Evolutionary conservation across 2,888 invertebrate species (phyloP), one percentile per base, ranked within the genome.

Genomic region (Amorpha juglandis): DNA sequence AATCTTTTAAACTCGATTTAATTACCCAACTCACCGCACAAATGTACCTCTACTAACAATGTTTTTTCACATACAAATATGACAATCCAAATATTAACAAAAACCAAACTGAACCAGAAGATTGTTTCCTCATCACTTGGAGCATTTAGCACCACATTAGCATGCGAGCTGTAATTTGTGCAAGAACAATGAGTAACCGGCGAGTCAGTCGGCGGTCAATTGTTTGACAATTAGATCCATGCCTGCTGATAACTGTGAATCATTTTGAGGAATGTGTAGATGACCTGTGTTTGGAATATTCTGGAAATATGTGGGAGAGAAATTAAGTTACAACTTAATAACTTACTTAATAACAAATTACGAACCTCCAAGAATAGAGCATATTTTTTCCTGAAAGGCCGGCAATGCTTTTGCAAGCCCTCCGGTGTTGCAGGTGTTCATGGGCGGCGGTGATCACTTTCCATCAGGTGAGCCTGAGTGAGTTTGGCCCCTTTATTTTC

Each of bases 191-290:
- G 79, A 77, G 69, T 76, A 74, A 75, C 14, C 21, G 51, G 67
- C 35, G 63, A 70, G 62, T 21, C 68, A 63, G 62, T 19, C 48
- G 69, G 72, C 58, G 71, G 74, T 71, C 70, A 74, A 73, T 70
- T 74, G 76, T 77, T 76, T 77, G 72, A 77, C 75, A 71, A 71
- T 70, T 69, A 72, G 73, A 77, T 78, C 69, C 68, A 66, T 74
- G 72, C 72, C 70, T 68, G 65, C 67, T 64, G 71, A 74, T 71
- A 68, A 38, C 38, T 42, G 50, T 66, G 66, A 62, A 38, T 66
- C 66, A 63, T 45, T 38, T 42, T n/a, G 19, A 7, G 62, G 16
- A 63, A n/a, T 19, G 27, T 48, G 62, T 11, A 47, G 47, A 47
- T 64, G 35, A 42, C 55, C 16, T 19, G 53, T 27, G 27, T 27